Base-by-base conservation (phyloP, 2,888 invertebrate species). In the Eilema sororculum region DNA sequence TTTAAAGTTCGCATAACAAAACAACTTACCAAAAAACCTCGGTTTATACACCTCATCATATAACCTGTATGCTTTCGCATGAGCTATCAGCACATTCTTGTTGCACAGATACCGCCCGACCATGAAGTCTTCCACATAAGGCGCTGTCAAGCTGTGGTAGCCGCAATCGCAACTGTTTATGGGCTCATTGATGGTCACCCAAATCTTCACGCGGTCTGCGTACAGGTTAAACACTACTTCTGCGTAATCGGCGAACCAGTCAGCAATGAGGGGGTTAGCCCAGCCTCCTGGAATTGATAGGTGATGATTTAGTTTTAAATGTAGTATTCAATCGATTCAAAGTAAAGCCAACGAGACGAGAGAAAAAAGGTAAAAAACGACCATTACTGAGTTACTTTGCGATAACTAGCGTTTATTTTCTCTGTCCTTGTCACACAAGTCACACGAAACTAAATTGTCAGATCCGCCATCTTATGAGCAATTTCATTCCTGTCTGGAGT, bases 141-240 rank as follows among this genome's bases (percentile, higher is more conserved):
- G 81, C 0, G 95, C 95, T 25, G 84, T 84, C 46, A 91, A 20
- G n/a, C 12, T 13, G 20, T 65, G 57, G 79, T 95, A 96, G 0
- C 89, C 89, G 0, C 76, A 58, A 0, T 72, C 71, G 3, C 95
- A 95, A 52, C 91, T 78, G 0, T 89, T 74, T 56, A 88, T 82
- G 0, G 97, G 97, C 80, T 97, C 97, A 84, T 97, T 97, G 58
- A 97, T 92, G 0, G 97, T 97, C 0, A 97, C 95, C 97, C 97
- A 97, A 58, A 93, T 89, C 84, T 93, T 96, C 0, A 97, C 96
- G 56, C 96, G 93, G 78, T 96, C 95, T 0, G 96, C 97, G 77
- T 94, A 96, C 75, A 96, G 89, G 10, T 92, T 89, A 81, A 94
- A 96, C 0, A 95, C 87, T 0, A 96, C 78, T 24, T 93, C 90